Evolutionary conservation across 2,888 invertebrate genomes (phyloP).

Genomic region (Himalopsyche anomala): DNA sequence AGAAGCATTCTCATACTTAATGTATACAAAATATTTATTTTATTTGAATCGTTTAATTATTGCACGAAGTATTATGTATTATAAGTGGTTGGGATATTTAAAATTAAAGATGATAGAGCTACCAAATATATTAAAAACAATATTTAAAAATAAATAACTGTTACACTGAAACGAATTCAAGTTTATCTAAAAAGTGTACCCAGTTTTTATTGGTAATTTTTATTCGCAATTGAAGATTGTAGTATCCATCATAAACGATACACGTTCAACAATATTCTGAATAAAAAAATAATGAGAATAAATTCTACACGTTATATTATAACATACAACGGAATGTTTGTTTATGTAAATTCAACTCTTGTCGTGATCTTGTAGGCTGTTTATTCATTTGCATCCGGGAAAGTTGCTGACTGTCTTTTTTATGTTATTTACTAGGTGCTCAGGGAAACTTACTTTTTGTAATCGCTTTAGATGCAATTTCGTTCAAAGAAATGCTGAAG

Average conservation of each 20-base stretch:
- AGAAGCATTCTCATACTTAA: no score
- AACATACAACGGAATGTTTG: constrained; percentile 24
- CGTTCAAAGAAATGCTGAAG: not conserved
- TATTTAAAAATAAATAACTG: no score
- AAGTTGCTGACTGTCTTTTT: constrained; percentile 40
- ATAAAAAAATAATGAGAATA: constrained; percentile 30
- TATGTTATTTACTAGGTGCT: constrained; percentile 35
- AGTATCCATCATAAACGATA: not conserved
- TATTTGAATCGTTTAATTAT: no score
- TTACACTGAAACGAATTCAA: no score
- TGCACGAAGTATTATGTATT: no score
- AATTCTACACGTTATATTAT: constrained; percentile 10
- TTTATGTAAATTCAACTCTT: constrained; percentile 36
- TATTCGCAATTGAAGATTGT: not conserved
- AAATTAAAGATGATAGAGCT: no score
- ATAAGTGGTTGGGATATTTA: no score
- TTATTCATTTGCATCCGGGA: constrained; percentile 35
- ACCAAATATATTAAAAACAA: no score
- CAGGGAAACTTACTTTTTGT: constrained; percentile 9
- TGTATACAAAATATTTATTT: no score
- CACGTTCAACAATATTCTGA: not conserved
- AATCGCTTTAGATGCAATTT: not conserved
- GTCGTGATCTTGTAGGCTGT: constrained; percentile 38
- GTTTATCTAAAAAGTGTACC: no score
- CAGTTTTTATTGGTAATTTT: no score